phyloP scores from a whole-genome alignment of 1,140 invertebrate species.

The Drosophila aff. region DNA sequence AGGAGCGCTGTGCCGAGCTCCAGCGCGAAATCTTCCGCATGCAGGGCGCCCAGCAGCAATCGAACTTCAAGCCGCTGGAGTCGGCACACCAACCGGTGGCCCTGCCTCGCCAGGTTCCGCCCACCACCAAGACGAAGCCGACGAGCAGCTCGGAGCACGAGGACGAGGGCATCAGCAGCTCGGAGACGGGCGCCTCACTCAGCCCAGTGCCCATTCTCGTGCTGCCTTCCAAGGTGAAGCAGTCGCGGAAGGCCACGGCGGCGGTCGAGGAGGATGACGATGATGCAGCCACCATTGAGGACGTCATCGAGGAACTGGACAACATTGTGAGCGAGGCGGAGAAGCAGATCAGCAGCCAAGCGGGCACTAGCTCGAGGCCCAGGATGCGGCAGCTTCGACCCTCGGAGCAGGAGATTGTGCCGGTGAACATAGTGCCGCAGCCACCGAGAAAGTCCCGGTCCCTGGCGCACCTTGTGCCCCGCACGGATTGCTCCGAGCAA shows the following conservation, averaged over 20 bases:
- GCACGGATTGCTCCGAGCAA: conserved; percentile 74
- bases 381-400: conserved; percentile 30
- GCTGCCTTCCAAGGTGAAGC: conserved; percentile 77
- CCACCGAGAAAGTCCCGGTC: conserved; percentile 87
- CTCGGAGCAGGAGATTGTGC: conserved; percentile 87
- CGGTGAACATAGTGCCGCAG: conserved; percentile 88
- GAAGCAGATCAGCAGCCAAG: conserved; percentile 86
- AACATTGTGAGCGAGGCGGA: conserved; percentile 94
- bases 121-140: conserved; percentile 54
- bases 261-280: conserved; percentile 82
- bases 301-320: conserved; percentile 93
- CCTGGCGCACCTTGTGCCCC: conserved; percentile 86
- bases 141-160: conserved; percentile 91
- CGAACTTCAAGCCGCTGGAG: conserved; percentile 77
- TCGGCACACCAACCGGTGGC: conserved; percentile 76
- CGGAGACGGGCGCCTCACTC: conserved; percentile 89
- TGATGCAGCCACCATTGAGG: conserved; percentile 93
- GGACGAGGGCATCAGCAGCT: conserved; percentile 94
- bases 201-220: conserved; percentile 87
- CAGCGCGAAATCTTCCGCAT: conserved; percentile 87
- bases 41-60: conserved; percentile 77
- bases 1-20: conserved; percentile 90
- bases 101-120: conserved; percentile 77
- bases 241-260: conserved; percentile 17
- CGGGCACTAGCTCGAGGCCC: conserved; percentile 66